Percentiles rank a stretch among this genome's conserved stretches.
Conservation (phyloP, 1,140 invertebrate genomes). For the Onthophagus taurus region DNA sequence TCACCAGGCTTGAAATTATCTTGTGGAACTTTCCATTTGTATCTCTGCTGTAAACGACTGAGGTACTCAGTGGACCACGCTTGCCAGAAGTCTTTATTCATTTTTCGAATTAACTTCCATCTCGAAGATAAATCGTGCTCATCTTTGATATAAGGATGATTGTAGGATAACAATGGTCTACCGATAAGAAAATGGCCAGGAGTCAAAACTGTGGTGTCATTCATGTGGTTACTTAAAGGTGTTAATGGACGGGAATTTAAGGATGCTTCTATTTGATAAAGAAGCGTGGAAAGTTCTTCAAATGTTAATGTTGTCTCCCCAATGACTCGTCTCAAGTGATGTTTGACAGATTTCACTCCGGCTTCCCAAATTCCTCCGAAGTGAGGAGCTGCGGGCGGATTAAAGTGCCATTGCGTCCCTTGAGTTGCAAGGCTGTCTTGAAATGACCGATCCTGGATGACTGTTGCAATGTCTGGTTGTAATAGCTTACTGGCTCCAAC, state of each 20-base stretch:
- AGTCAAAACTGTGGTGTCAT: slow-evolving; percentile 21
- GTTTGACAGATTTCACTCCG: slow-evolving; percentile 19
- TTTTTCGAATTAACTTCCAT: no score
- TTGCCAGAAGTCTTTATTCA: no score
- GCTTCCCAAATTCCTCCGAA: slow-evolving; percentile 31
- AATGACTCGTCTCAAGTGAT: slow-evolving; percentile 20
- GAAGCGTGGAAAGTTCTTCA: slow-evolving; percentile 23
- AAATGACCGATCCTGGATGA: background rate
- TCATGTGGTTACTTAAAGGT: slow-evolving; percentile 19
- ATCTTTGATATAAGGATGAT: no score
- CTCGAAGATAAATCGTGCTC: no score
- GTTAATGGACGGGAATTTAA: slow-evolving; percentile 24
- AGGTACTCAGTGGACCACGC: no score
- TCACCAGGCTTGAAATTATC: no score
- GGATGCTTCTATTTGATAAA: slow-evolving; percentile 20
- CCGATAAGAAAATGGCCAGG: slow-evolving; percentile 33
- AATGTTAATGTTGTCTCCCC: slow-evolving; percentile 17
- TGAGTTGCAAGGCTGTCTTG: background rate
- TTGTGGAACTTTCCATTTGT: no score
- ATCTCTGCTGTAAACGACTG: no score
- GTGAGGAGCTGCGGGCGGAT: slow-evolving; percentile 22
- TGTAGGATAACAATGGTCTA: no score
- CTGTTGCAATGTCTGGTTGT: background rate
- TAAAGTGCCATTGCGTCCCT: slow-evolving; percentile 21
- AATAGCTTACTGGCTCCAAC: background rate